phyloP scores from a whole-genome alignment of 2,113 vertebrate species.

The Ursus arctos region DNA sequence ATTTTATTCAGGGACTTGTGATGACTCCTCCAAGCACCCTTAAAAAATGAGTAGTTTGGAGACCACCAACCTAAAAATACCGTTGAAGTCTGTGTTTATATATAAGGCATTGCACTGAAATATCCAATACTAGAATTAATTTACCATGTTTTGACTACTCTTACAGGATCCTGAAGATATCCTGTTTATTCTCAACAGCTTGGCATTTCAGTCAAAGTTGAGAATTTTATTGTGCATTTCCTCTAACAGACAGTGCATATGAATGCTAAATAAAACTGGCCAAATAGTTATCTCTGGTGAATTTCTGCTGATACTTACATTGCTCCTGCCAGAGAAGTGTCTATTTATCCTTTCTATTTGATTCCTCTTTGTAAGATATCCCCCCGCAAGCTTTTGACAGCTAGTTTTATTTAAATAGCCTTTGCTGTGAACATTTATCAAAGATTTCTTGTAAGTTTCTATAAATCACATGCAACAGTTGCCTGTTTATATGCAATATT shows the following conservation, averaged over 20 bases:
- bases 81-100: not conserved
- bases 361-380: constrained; percentile 5
- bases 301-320: not conserved
- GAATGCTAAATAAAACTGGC: constrained; percentile 45
- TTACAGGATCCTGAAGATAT: not conserved
- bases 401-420: constrained; percentile 60
- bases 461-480: not conserved
- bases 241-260: not conserved
- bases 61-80: not conserved
- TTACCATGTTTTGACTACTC: not conserved
- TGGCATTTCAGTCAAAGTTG: constrained; percentile 49
- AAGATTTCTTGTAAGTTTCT: not conserved
- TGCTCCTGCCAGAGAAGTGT: constrained; percentile 42
- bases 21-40: not conserved
- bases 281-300: constrained; percentile 18
- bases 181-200: not conserved
- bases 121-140: not conserved
- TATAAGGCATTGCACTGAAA: not conserved
- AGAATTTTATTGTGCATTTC: constrained; percentile 9
- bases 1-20: not conserved
- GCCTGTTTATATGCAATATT: not conserved
- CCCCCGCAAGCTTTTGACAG: not conserved
- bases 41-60: not conserved
- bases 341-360: constrained; percentile 56
- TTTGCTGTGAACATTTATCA: constrained; percentile 29